Evolutionary conservation across 1,140 invertebrate genomes (phyloP).

Genomic region (Andricus grossulariae): DNA sequence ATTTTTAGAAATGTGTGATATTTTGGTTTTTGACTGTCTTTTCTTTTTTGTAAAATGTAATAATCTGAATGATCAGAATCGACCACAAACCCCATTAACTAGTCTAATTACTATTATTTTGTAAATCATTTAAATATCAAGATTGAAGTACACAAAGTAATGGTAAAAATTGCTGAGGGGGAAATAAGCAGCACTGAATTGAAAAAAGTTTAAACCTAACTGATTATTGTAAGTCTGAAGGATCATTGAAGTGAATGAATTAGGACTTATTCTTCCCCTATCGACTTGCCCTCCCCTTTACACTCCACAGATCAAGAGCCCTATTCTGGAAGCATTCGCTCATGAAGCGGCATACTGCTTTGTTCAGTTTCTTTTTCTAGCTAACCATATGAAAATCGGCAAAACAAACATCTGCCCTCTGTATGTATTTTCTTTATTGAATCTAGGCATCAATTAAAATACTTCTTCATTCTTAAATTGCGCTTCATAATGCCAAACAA

Average conservation of each 20-base stretch:
- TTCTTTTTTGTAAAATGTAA: no score
- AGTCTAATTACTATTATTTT: no score
- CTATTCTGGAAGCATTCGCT: slow-evolving; percentile 23
- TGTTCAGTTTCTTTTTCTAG: slow-evolving; percentile 29
- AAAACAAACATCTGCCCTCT: slow-evolving; percentile 22
- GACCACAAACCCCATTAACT: no score
- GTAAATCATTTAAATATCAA: no score
- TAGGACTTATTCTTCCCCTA: slow-evolving; percentile 9
- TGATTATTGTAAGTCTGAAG: slow-evolving; percentile 12
- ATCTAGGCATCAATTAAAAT: background rate
- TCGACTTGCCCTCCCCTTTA: slow-evolving; percentile 1
- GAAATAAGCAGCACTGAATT: background rate
- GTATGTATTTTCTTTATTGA: slow-evolving; percentile 6
- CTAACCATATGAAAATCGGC: slow-evolving; percentile 22
- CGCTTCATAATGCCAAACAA: no score
- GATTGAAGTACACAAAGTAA: no score
- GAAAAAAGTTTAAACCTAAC: background rate
- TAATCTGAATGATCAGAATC: no score
- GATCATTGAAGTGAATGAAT: slow-evolving; percentile 15
- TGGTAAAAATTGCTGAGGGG: no score
- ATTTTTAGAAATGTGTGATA: no score
- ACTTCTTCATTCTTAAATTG: background rate
- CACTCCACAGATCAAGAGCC: slow-evolving; percentile 29
- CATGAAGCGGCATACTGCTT: slow-evolving; percentile 16
- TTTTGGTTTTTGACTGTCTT: no score